Evolutionary conservation across 2,888 invertebrate genomes (phyloP).

Genomic region (Torymus auratus): DNA sequence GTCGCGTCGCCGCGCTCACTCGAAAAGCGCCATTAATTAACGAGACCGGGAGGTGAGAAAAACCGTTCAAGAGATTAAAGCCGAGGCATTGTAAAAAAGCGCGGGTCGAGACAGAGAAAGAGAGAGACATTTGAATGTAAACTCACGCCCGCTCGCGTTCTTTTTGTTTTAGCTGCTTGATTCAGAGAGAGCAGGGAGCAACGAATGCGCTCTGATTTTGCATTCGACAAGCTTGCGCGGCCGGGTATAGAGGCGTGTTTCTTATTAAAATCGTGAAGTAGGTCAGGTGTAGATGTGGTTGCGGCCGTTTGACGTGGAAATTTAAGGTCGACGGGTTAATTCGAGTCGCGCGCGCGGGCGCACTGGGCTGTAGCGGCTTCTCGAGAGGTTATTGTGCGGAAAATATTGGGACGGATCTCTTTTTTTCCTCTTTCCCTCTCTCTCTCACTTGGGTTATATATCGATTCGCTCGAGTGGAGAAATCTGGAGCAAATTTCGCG

Average conservation of each 20-base stretch:
- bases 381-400: not conserved
- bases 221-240: not conserved
- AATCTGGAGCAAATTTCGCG: no score
- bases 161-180: slow-evolving; percentile 23
- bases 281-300: slow-evolving; percentile 4
- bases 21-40: slow-evolving; percentile 50
- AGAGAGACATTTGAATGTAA: slow-evolving; percentile 40
- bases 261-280: slow-evolving; percentile 27
- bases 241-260: not conserved
- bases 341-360: not conserved
- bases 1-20: slow-evolving; percentile 21
- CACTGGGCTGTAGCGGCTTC: not conserved
- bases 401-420: not conserved
- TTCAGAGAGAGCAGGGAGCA: not conserved
- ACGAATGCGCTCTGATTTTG: slow-evolving; percentile 2
- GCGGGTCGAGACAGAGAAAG: not conserved
- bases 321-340: slow-evolving; percentile 10
- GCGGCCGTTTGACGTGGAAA: not conserved
- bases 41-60: not conserved
- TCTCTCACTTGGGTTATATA: no score
- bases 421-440: no score
- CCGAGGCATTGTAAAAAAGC: slow-evolving; percentile 25
- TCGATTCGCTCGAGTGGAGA: no score
- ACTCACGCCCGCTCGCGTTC: slow-evolving; percentile 1
- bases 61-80: slow-evolving; percentile 32